Evolutionary conservation across 2,113 vertebrate genomes (phyloP).

Genomic region (Chelonoidis abingdonii): DNA sequence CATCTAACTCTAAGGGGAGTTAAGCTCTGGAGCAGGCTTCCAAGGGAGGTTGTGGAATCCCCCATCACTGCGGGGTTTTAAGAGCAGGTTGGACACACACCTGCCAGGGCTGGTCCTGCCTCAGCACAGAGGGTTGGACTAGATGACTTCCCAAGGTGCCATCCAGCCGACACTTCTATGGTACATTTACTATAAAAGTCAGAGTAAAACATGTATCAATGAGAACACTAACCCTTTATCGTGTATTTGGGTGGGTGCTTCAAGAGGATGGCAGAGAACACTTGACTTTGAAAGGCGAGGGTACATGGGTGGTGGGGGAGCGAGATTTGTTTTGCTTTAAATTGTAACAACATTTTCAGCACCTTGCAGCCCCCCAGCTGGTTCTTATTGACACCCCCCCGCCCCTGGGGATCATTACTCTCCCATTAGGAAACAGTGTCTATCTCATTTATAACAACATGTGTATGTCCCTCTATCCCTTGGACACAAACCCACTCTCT

Average conservation of each 20-base stretch:
- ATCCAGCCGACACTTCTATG: background rate
- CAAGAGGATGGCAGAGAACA: background rate
- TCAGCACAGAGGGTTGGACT: no score
- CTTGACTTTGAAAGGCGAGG: background rate
- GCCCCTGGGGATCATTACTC: no score
- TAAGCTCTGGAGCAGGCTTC: no score
- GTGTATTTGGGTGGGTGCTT: background rate
- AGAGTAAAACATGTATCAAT: background rate
- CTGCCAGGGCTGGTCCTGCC: no score
- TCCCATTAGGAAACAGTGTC: no score
- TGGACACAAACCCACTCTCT: background rate
- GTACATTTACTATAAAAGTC: background rate
- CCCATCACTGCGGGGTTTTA: no score
- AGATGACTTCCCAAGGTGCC: no score
- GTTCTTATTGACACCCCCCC: background rate
- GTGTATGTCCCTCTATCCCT: background rate
- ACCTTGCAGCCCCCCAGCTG: background rate
- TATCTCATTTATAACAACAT: background rate
- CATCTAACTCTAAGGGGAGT: no score
- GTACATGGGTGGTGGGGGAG: background rate
- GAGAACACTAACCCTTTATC: background rate
- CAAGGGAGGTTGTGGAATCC: no score
- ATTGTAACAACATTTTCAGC: background rate
- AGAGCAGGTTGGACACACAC: no score
- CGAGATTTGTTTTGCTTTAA: background rate